Evolutionary conservation across 2,113 vertebrate species (phyloP).

Genomic region (Chaetodon auriga): DNA sequence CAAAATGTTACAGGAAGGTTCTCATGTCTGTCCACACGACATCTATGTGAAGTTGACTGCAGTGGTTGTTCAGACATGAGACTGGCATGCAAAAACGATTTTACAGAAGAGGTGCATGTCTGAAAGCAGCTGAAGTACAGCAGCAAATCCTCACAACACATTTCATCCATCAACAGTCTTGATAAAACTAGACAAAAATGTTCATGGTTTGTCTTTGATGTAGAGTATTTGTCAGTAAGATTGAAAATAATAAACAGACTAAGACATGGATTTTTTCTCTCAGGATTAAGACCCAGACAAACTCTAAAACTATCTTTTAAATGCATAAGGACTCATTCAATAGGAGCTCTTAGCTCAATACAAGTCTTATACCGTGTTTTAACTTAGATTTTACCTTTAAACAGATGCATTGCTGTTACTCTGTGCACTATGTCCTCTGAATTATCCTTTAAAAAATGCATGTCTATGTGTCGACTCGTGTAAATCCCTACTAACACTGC

Average conservation of each 20-base stretch:
- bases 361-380: neutral
- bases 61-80: too few relatives aligned
- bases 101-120: too few relatives aligned
- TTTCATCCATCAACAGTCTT: too few relatives aligned
- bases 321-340: neutral
- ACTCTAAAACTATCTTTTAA: neutral
- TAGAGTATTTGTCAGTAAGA: neutral
- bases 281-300: neutral
- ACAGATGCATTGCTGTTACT: constrained; percentile 2
- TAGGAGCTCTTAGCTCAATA: neutral
- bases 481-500: constrained; percentile 42
- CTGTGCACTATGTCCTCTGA: neutral
- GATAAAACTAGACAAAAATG: too few relatives aligned
- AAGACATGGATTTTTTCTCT: neutral
- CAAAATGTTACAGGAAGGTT: too few relatives aligned
- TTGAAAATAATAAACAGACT: neutral
- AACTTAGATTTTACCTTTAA: neutral
- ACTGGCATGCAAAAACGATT: too few relatives aligned
- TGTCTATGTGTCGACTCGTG: constrained; percentile 2
- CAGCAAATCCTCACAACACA: too few relatives aligned
- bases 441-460: constrained; percentile 1
- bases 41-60: too few relatives aligned
- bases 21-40: too few relatives aligned
- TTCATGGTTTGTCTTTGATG: too few relatives aligned
- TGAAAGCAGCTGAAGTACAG: too few relatives aligned